Conservation (phyloP, 2,797 vertebrate species). For the Trematomus bernacchii region DNA sequence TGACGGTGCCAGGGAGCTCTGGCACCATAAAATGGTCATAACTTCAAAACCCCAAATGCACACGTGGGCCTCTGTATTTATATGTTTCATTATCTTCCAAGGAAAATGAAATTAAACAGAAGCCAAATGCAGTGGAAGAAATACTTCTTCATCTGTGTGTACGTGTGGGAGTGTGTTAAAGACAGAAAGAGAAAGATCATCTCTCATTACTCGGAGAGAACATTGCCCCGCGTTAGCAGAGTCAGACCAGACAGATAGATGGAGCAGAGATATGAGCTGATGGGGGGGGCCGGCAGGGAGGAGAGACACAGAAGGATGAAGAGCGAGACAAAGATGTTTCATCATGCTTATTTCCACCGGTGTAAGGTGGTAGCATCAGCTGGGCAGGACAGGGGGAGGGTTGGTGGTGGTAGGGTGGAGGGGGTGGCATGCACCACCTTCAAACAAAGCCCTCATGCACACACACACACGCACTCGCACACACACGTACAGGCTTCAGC, state of each 20-base stretch:
- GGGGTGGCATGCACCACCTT: constrained; percentile 76
- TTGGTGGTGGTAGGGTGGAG: constrained; percentile 29
- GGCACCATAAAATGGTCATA: constrained; percentile 71
- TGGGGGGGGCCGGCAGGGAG: constrained; percentile 62
- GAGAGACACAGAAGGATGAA: constrained; percentile 62
- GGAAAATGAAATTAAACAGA: constrained; percentile 82
- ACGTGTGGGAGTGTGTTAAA: constrained; percentile 27
- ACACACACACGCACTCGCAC: constrained; percentile 22
- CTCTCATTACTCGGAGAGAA: constrained; percentile 64
- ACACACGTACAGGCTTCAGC: constrained; percentile 62
- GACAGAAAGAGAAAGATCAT: constrained; percentile 51
- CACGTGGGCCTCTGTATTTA: constrained; percentile 77
- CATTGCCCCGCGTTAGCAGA: constrained; percentile 56
- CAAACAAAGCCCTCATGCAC: constrained; percentile 82
- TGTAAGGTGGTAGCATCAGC: constrained; percentile 61
- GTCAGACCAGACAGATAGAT: constrained; percentile 73
- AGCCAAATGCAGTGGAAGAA: constrained; percentile 64
- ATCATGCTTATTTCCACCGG: constrained; percentile 81
- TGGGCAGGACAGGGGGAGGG: constrained; percentile 33
- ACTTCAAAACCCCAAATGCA: constrained; percentile 71
- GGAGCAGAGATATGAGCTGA: constrained; percentile 69
- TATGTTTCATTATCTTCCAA: constrained; percentile 83
- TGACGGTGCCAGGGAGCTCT: constrained; percentile 55
- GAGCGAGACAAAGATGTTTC: constrained; percentile 80
- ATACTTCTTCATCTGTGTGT: constrained; percentile 49